Evolutionary conservation across 1,140 invertebrate genomes (phyloP).

Genomic region (Aphaenogaster rudis): DNA sequence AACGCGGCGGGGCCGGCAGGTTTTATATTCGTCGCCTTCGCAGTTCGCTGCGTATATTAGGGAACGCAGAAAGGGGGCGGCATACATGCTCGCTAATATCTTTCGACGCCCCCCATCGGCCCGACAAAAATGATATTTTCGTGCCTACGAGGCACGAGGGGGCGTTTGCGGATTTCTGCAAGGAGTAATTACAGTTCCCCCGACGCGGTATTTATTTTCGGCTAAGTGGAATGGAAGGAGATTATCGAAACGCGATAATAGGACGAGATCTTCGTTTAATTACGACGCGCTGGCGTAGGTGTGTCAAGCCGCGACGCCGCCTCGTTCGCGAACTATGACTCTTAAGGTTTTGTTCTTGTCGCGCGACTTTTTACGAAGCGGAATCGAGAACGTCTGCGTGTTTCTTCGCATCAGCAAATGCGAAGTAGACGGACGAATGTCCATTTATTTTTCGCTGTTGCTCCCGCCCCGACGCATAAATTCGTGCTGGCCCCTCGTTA

Average conservation of each 20-base stretch:
- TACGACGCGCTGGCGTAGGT: constrained; percentile 52
- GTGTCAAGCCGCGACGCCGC: constrained; percentile 15
- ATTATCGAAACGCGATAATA: constrained; percentile 47
- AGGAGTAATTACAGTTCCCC: constrained; percentile 62
- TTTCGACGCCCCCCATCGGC: constrained; percentile 58
- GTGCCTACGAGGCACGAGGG: constrained; percentile 40
- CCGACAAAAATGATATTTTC: constrained; percentile 68
- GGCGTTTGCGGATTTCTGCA: constrained; percentile 62
- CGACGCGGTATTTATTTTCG: constrained; percentile 63
- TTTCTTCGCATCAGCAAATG: constrained; percentile 8
- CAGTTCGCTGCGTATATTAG: constrained; percentile 68
- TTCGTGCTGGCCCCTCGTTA: constrained; percentile 77
- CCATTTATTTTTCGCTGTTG: constrained; percentile 51
- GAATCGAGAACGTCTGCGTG: constrained; percentile 13
- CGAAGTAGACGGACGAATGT: constrained; percentile 31
- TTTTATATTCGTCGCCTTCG: constrained; percentile 75
- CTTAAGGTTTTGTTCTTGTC: constrained; percentile 42
- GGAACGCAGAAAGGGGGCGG: constrained; percentile 61
- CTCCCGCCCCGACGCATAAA: constrained; percentile 68
- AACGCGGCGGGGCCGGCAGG: constrained; percentile 57
- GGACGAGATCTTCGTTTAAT: constrained; percentile 50
- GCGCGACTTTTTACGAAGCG: constrained; percentile 23
- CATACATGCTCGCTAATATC: constrained; percentile 66
- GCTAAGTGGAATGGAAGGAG: constrained; percentile 38
- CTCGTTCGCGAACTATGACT: background rate